These are phyloP conservation scores for Synanthedon tipuliformis DNA, from an alignment of 2,888 invertebrate genomes.

Conservation along the genomic window DNA sequence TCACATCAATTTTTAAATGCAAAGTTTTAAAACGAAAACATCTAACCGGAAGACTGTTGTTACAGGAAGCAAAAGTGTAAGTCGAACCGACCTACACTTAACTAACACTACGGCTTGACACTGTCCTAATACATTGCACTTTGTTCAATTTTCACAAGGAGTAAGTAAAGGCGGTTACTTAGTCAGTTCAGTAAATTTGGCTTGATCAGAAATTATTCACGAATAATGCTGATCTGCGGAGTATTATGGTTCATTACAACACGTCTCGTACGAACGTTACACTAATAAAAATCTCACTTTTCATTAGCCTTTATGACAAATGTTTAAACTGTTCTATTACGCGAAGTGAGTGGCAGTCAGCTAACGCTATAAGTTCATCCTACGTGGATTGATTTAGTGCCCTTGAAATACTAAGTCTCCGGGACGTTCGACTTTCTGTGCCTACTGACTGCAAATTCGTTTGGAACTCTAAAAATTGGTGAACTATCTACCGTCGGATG, in stretches of 20 bases:
- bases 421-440: no score
- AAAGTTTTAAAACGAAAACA: conserved; percentile 53
- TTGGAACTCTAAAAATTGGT: no score
- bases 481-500: no score
- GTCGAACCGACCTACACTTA: conserved; percentile 48
- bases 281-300: conserved; percentile 45
- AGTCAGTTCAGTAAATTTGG: conserved; percentile 65
- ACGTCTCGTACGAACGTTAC: conserved; percentile 26
- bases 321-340: no score
- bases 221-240: conserved; percentile 54
- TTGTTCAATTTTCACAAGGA: conserved; percentile 51
- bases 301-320: conserved; percentile 19
- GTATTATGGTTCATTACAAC: conserved; percentile 39
- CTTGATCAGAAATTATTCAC: conserved; percentile 50
- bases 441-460: no score
- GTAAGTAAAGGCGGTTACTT: conserved; percentile 59
- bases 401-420: no score
- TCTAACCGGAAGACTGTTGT: conserved; percentile 68
- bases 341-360: no score
- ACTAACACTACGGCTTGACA: conserved; percentile 49
- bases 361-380: no score
- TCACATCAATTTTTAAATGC: conserved; percentile 58
- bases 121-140: conserved; percentile 50
- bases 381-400: conserved; percentile 1
- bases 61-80: conserved; percentile 65